Evolutionary conservation across 2,113 vertebrate genomes (phyloP), one percentile per base, ranked within the genome.

Genomic region (Emydura subglobosa): DNA sequence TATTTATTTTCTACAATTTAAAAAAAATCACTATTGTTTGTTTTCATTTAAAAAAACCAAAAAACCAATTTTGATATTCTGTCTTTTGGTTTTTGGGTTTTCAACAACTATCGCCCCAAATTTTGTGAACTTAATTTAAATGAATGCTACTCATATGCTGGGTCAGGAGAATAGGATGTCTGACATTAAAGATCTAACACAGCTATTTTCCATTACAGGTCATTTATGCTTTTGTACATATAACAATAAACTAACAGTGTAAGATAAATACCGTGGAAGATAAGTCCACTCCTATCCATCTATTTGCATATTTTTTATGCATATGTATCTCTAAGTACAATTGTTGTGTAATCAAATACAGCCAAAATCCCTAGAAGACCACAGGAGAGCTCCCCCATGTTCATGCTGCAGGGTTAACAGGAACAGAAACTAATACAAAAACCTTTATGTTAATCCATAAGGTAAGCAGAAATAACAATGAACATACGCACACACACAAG

Each of bases 161-260:
- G 39, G 39, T 42, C 68, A 42, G 34, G 39, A 74, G n/a, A 72
- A 39, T 39, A 72, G n/a, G n/a, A 22, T 74, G 68, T 24, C 68
- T 22, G 59, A 61, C 14, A 31, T 61, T 61, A 12, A 61, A 34
- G 59, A 14, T 61, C 59, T 27, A 72, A 3, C 34, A 72, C 65
- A 22, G n/a, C n/a, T 74, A n/a, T 74, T 42, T 39, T 42, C 68
- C n/a, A 24, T 39, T 39, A 29, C n/a, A 39, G n/a, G 9, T 85
- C 68, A 16, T 3, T 96, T 65, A 13, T 0, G 3, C 5, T 0
- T 0, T 39, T 22, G 42, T 16, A 42, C n/a, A 68, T n/a, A 68
- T 42, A 51, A 92, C 65, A 19, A 83, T 4, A 87, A 78, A 57
- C 55, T 57, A 57, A 25, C 21, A 8, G 55, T 57, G 55, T 57